phyloP scores from a whole-genome alignment of 2,888 invertebrate species.

The Hydrotaea cyrtoneurina region DNA sequence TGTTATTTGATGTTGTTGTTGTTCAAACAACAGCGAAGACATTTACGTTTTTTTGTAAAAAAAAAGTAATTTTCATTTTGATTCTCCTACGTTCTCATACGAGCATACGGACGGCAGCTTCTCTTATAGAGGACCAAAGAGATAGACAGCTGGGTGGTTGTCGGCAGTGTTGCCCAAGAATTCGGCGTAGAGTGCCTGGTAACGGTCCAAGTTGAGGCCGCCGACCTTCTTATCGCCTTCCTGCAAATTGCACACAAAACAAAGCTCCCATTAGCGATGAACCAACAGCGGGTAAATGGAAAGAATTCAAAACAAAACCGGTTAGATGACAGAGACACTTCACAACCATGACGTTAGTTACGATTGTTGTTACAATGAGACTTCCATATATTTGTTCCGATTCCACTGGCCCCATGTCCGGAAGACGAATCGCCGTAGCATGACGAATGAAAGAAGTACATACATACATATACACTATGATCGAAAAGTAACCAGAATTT shows the following conservation, averaged over 20 bases:
- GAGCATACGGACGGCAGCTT: slow-evolving; percentile 6
- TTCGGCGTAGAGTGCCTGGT: slow-evolving; percentile 91
- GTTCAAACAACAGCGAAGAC: slow-evolving; percentile 80
- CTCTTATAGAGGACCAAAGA: slow-evolving; percentile 88
- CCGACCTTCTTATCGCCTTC: slow-evolving; percentile 91
- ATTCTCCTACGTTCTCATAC: slow-evolving; percentile 20
- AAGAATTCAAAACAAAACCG: slow-evolving; percentile 25
- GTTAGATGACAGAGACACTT: slow-evolving; percentile 17
- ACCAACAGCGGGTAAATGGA: neutral
- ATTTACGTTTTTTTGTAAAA: slow-evolving; percentile 71
- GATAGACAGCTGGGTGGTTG: slow-evolving; percentile 86
- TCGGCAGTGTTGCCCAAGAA: slow-evolving; percentile 90
- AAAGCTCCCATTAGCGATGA: neutral
- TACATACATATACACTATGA: slow-evolving; percentile 15
- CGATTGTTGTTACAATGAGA: neutral
- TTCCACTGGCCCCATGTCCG: slow-evolving; percentile 23
- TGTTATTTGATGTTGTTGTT: slow-evolving; percentile 68
- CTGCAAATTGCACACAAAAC: slow-evolving; percentile 79
- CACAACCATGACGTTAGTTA: slow-evolving; percentile 33
- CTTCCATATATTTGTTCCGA: slow-evolving; percentile 12
- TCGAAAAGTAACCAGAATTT: slow-evolving; percentile 22
- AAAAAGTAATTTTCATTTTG: slow-evolving; percentile 40
- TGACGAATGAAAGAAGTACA: neutral
- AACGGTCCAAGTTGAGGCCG: slow-evolving; percentile 88
- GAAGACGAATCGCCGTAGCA: slow-evolving; percentile 8